These are phyloP conservation scores for Leucoma salicis DNA, from an alignment of 2,888 invertebrate species.

Conservation along the genomic window DNA sequence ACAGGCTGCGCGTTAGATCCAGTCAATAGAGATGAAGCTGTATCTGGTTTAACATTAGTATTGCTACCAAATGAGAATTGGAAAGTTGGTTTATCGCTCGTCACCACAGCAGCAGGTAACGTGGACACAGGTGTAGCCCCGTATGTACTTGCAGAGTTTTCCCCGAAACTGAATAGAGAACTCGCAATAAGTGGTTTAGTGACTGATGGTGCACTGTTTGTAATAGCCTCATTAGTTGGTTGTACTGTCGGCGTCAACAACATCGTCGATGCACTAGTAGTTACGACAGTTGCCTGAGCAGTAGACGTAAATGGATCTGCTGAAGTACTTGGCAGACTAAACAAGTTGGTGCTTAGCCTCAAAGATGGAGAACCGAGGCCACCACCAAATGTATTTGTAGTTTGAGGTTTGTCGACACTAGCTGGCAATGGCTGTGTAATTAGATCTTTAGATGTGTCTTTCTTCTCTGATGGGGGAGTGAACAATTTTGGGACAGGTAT, in stretches of 20 bases:
- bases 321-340: slow-evolving; percentile 28
- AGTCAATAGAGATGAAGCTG: slow-evolving; percentile 13
- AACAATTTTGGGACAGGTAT: slow-evolving; percentile 3
- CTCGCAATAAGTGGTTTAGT: slow-evolving; percentile 22
- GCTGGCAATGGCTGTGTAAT: background rate
- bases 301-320: slow-evolving; percentile 24
- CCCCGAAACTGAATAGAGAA: slow-evolving; percentile 57
- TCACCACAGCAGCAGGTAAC: slow-evolving; percentile 2
- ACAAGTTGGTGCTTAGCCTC: slow-evolving; percentile 30
- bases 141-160: slow-evolving; percentile 21
- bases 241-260: slow-evolving; percentile 36
- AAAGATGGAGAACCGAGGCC: slow-evolving; percentile 27
- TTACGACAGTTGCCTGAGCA: slow-evolving; percentile 5
- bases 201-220: background rate
- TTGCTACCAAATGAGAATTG: slow-evolving; percentile 53
- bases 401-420: slow-evolving; percentile 15
- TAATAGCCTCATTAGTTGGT: slow-evolving; percentile 22
- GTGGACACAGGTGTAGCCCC: slow-evolving; percentile 12
- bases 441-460: slow-evolving; percentile 7
- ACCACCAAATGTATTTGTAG: slow-evolving; percentile 35
- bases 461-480: slow-evolving; percentile 8
- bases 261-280: slow-evolving; percentile 25
- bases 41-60: slow-evolving; percentile 30
- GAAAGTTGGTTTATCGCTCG: slow-evolving; percentile 52
- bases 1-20: slow-evolving; percentile 3